Evolutionary conservation across 2,797 vertebrate genomes (phyloP), one percentile per base, ranked within the genome.

Genomic region (Coreius guichenoti): DNA sequence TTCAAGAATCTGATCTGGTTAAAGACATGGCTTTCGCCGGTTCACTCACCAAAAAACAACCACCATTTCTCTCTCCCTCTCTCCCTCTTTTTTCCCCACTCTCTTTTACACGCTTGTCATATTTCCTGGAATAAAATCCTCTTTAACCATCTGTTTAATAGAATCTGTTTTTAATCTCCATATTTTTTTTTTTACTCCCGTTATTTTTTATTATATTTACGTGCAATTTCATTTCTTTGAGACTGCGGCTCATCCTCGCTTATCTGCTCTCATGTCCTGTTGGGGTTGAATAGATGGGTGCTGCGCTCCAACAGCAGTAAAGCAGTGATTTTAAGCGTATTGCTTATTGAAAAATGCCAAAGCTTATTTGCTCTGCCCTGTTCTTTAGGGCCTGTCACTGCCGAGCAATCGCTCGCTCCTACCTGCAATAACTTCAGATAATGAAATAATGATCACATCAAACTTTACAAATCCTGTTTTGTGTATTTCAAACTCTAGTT

Each of bases 1-100:
- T 99, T 98, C 95, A 89, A 97, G 96, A 97, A 98, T 98, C 97
- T 99, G 98, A 99, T 99, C 97, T 99, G 97, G 96, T 98, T 99
- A 99, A 98, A 98, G 97, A 98, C 97, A 93, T 91, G 94, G 95
- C 95, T 96, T 95, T 95, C 94, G 80, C 94, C 89, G 91, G 94
- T 94, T 90, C 87, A 49, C 94, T 95, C 93, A 80, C 95, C 87
- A 81, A 91, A 85, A 90, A 91, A 91, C 90, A 89, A 89, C 88
- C 88, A 36, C 82, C 89, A 67, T 78, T 63, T 89, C 87, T 85
- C 86, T 90, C 36, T 29, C 70, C 56, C 89, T 67, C 51, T 33
- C 67, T 75, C 70, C 69, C 73, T 78, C 58, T 56, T 26, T 92
- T 90, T 58, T 4, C 58, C 29, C 54, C 54, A 26, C 80, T 83